Percentiles rank a stretch among this genome's conserved stretches.
phyloP scores from a whole-genome alignment of 2,113 vertebrate species.

The Thamnophis sirtalis region DNA sequence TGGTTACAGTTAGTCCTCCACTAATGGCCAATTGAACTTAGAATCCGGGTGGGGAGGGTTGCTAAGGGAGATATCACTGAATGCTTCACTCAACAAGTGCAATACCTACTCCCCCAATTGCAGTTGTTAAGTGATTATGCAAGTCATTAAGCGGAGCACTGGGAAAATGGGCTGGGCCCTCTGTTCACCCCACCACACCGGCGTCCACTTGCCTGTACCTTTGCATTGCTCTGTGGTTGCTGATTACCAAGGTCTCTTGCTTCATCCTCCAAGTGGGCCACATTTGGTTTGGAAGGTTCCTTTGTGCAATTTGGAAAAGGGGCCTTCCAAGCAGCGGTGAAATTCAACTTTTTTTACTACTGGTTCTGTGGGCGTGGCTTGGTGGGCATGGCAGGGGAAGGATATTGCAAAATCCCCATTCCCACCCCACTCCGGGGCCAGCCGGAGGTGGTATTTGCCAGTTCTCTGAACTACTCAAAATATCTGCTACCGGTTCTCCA shows the following conservation, averaged over 20 bases:
- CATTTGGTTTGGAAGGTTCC: neutral
- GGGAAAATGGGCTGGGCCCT: neutral
- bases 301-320: neutral
- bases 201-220: neutral
- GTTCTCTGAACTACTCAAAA: too few relatives aligned
- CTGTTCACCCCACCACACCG: neutral
- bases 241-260: neutral
- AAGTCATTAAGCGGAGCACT: neutral
- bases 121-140: neutral
- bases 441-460: too few relatives aligned
- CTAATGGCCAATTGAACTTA: neutral
- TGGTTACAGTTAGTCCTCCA: neutral
- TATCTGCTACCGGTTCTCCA: too few relatives aligned
- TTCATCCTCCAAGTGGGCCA: neutral
- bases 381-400: too few relatives aligned
- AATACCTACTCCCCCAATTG: neutral
- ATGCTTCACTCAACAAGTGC: neutral
- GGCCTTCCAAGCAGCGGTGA: neutral
- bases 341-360: too few relatives aligned
- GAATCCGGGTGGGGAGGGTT: neutral
- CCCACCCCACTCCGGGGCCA: too few relatives aligned
- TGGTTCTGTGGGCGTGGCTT: too few relatives aligned
- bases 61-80: neutral
- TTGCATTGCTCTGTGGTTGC: neutral
- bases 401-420: too few relatives aligned